These are phyloP conservation scores for Trigoniulus corallinus DNA, from an alignment of 1,140 invertebrate species.

Conservation along the genomic window DNA sequence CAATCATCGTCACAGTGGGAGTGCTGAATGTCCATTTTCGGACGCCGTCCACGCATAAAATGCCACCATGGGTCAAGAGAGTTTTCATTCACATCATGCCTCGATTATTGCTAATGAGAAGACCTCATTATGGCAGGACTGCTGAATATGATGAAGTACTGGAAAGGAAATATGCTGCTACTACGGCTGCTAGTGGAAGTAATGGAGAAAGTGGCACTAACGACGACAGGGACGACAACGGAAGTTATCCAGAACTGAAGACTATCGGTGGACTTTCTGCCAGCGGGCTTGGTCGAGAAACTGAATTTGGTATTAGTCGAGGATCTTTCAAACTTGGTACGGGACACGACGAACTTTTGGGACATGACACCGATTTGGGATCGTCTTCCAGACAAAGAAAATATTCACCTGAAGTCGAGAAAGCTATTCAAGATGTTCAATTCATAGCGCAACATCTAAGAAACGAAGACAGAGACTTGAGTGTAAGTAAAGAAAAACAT, in stretches of 20 bases:
- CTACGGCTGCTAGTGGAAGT: background rate
- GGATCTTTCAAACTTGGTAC: slow-evolving; percentile 4
- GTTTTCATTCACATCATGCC: slow-evolving; percentile 82
- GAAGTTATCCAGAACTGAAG: background rate
- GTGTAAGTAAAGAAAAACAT: slow-evolving; percentile 51
- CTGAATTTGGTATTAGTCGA: background rate
- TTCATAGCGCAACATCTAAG: slow-evolving; percentile 97
- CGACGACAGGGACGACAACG: background rate
- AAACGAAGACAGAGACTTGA: slow-evolving; percentile 83
- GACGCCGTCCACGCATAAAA: slow-evolving; percentile 90
- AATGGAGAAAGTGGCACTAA: background rate
- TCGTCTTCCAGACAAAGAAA: slow-evolving; percentile 35
- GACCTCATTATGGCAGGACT: slow-evolving; percentile 56
- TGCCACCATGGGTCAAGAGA: slow-evolving; percentile 73
- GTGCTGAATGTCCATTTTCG: slow-evolving; percentile 95
- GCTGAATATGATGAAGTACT: background rate
- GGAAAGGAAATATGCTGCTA: background rate
- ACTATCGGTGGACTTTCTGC: background rate
- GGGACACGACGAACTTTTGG: slow-evolving; percentile 5
- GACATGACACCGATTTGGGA: background rate
- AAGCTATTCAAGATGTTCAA: slow-evolving; percentile 78
- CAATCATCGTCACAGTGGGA: slow-evolving; percentile 91
- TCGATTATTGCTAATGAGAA: slow-evolving; percentile 66
- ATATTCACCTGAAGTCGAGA: slow-evolving; percentile 68
- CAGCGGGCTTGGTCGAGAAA: background rate